Conservation (phyloP, 2,888 invertebrate species). For the Eupithecia inturbata region DNA sequence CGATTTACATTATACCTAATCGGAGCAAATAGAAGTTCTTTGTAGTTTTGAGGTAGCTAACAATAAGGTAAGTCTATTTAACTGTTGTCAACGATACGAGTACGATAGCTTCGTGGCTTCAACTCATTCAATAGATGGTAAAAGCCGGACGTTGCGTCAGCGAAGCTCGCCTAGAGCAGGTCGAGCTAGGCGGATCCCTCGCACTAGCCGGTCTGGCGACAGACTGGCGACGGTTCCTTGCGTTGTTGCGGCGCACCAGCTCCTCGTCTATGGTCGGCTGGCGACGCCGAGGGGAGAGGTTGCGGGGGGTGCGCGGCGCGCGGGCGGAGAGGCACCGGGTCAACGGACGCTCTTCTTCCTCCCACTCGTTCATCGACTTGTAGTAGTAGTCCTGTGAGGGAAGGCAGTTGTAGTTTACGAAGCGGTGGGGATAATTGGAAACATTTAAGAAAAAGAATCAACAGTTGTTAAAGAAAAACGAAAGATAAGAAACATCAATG, state of each 20-base stretch:
- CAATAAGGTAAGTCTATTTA: neutral
- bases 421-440: neutral
- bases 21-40: neutral
- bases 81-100: neutral
- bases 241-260: conserved; percentile 65
- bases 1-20: neutral
- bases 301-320: conserved; percentile 63
- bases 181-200: conserved; percentile 65
- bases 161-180: conserved; percentile 67
- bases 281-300: conserved; percentile 60
- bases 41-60: neutral
- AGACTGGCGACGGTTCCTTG: conserved; percentile 66
- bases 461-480: conserved; percentile 12
- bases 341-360: conserved; percentile 66
- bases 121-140: conserved; percentile 59
- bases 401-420: conserved; percentile 6
- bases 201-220: conserved; percentile 67
- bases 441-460: neutral
- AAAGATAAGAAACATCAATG: neutral
- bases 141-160: conserved; percentile 77
- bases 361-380: conserved; percentile 67
- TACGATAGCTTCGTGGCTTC: neutral
- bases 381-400: conserved; percentile 68
- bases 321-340: conserved; percentile 72
- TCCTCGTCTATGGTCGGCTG: conserved; percentile 52